Conservation (phyloP, 2,113 vertebrate species). For the Murina feae region DNA sequence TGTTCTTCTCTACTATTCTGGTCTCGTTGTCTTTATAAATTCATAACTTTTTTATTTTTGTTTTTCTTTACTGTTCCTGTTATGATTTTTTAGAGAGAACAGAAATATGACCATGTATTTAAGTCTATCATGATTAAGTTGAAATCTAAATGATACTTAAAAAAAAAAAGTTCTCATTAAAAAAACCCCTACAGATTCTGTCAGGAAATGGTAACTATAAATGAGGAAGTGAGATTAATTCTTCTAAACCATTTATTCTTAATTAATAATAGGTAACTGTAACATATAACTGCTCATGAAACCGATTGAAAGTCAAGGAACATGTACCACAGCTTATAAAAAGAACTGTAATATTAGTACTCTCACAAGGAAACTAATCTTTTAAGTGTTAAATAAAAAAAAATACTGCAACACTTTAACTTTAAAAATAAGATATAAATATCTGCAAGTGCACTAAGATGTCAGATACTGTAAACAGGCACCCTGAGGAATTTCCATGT, state of each 20-base stretch:
- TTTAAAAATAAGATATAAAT: neutral
- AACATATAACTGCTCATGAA: neutral
- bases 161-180: neutral
- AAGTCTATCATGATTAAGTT: neutral
- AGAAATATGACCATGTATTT: neutral
- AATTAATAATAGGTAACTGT: neutral
- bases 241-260: neutral
- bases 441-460: neutral
- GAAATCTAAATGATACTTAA: neutral
- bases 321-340: neutral
- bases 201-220: neutral
- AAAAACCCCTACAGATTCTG: neutral
- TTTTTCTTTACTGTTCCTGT: neutral
- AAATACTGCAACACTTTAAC: neutral
- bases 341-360: neutral
- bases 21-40: neutral
- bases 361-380: neutral
- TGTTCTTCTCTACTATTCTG: neutral
- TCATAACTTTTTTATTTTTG: neutral
- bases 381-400: neutral
- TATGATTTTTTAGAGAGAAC: neutral
- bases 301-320: neutral
- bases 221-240: neutral
- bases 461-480: neutral
- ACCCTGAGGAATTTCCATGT: neutral